Base-by-base conservation (phyloP, 1,140 invertebrate species). In the Tribolium castaneum region DNA sequence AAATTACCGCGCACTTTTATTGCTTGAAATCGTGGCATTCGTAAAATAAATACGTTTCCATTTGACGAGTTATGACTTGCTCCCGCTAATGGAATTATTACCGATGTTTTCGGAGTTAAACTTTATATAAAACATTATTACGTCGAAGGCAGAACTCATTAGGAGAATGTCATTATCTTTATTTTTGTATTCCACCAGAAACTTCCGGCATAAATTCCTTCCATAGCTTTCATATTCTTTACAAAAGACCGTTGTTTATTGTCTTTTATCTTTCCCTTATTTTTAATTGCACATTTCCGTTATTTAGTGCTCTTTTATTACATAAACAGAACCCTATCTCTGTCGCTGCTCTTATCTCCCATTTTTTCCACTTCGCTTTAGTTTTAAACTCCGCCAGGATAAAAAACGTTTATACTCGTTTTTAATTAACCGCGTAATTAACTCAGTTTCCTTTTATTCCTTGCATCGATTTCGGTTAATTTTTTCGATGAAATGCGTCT, bases 271-370 rank as follows among this genome's bases (percentile, higher is more conserved):
- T 78, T 73, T 71, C 59, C 72, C 74, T 80, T 72, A 78, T 80
- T 80, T 80, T 80, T 80, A 80, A 80, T 80, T 80, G 76, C 79
- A 72, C 70, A 73, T 80, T 80, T 80, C 79, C 79, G 73, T 80
- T 80, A 80, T 80, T 80, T 80, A 80, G 73, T 45, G 77, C 70
- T 71, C 70, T 75, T 76, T 80, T 80, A 80, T 78, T 78, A 78
- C 73, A 59, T 78, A 80, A 80, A 77, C 76, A 80, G 77, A 80
- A 59, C 66, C 25, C 66, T 70, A 71, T 79, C 78, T 76, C 25
- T 25, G 39, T 66, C 30, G 25, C 13, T 30, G 49, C 39, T 79
- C 62, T 79, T 79, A 79, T 79, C 78, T 66, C 34, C 12, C 12
- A 66, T 34, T 66, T 66, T 66, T 66, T 66, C 2, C 14, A 19